Evolutionary conservation across 2,888 invertebrate species (phyloP).

Genomic region (Dexiosoma caninum): DNA sequence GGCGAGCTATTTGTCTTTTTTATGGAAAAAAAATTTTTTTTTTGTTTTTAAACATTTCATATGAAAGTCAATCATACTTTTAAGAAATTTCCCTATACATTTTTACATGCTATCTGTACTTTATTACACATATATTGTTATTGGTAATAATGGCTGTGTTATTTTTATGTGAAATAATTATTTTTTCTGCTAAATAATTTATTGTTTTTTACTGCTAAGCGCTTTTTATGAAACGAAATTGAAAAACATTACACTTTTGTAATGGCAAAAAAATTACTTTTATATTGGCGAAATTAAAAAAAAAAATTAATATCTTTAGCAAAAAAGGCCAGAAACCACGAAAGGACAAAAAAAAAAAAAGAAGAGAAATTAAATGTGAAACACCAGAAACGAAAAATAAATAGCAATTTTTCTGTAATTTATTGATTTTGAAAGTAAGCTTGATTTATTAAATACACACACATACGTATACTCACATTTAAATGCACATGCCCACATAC

Average conservation of each 20-base stretch:
- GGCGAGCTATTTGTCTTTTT: too few species aligned
- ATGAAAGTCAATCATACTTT: not conserved
- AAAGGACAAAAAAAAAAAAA: conserved; percentile 27
- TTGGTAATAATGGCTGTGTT: not conserved
- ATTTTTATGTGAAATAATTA: not conserved
- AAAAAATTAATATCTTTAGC: not conserved
- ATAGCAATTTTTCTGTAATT: conserved; percentile 34
- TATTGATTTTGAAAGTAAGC: conserved; percentile 54
- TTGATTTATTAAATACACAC: conserved; percentile 41
- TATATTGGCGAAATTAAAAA: not conserved
- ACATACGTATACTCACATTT: not conserved
- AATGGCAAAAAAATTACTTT: not conserved
- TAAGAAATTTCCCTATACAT: not conserved
- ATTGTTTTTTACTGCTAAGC: too few species aligned
- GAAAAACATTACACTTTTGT: not conserved
- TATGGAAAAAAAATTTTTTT: too few species aligned
- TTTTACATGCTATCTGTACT: not conserved
- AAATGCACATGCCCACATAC: not conserved
- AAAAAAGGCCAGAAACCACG: conserved; percentile 15
- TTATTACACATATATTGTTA: conserved; percentile 31
- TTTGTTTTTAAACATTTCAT: not conserved
- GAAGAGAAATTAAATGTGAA: conserved; percentile 37
- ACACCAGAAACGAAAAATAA: conserved; percentile 44
- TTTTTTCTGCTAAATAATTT: not conserved
- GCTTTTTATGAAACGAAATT: not conserved